Evolutionary conservation across 1,140 invertebrate genomes (phyloP), one percentile per base, ranked within the genome.

Genomic region (Hirudo medicinalis): DNA sequence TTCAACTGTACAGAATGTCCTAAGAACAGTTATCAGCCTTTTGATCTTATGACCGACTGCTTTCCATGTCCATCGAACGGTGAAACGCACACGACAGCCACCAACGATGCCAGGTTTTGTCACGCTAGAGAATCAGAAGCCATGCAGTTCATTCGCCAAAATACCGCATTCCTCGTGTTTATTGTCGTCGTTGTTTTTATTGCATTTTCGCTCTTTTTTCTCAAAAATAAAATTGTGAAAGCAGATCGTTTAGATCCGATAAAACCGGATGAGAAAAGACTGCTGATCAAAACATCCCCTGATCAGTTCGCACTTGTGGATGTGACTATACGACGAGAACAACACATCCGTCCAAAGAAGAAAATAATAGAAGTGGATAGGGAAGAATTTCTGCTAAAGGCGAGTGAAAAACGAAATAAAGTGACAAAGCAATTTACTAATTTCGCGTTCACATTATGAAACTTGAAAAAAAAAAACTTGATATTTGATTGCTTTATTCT

Each of bases 321-420:
- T 25, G 29, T 63, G 22, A 22, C 57, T 32, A 15, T 22, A 63
- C 3, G 29, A 63, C 22, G 57, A 63, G 57, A 63, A 11, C 29
- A 63, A 15, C 19, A 22, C 57, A 32, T 63, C 29, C 22, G 57
- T 19, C 57, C 57, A 63, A 63, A 2, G 20, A 63, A 63, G 57
- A 63, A 63, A 63, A 63, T 63, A 63, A 63, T 63, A 25, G 57
- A 63, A 20, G 29, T 63, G 22, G 22, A 22, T 6, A 63, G 57
- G 57, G 57, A 13, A 25, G 57, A 63, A 11, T 63, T 63, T 32
- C 29, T 63, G 57, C 11, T 63, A 25, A 63, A 32, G 8, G 57
- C 57, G 3, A 22, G 29, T 25, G 57, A 63, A 63, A 63, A 63
- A 22, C 22, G 57, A 63, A 0, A 32, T 15, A 63, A 63, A 63